A percentile compares a stretch with the other conserved stretches of the same genome.
These are phyloP conservation scores for Brenthis daphne DNA, from an alignment of 2,888 invertebrate genomes.

Conservation along the genomic window DNA sequence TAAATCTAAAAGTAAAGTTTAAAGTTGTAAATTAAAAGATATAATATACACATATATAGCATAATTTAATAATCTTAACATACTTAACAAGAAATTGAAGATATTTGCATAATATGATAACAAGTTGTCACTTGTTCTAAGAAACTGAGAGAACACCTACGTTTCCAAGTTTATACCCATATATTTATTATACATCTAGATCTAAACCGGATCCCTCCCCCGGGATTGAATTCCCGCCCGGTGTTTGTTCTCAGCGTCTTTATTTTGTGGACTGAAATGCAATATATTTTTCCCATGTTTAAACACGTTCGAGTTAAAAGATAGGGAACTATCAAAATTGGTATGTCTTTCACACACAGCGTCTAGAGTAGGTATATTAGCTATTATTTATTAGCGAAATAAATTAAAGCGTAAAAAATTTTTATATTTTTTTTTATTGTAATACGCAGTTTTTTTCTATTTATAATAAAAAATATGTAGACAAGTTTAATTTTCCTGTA, in stretches of 20 bases:
- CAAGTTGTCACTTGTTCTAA: conserved; percentile 20
- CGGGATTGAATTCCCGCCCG: conserved; percentile 49
- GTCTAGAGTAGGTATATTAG: neutral
- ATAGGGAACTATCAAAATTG: conserved; percentile 17
- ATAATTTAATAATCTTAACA: neutral
- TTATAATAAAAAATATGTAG: too few relatives aligned
- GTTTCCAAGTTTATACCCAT: conserved; percentile 40
- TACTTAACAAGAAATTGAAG: neutral
- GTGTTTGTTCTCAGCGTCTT: conserved; percentile 42
- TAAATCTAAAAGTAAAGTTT: too few relatives aligned
- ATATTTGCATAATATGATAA: conserved; percentile 30
- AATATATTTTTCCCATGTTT: conserved; percentile 37
- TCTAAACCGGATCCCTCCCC: conserved; percentile 46
- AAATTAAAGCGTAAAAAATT: too few relatives aligned
- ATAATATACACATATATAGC: neutral
- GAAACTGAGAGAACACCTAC: conserved; percentile 17
- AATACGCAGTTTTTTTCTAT: too few relatives aligned
- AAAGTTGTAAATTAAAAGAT: too few relatives aligned
- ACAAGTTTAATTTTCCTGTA: neutral
- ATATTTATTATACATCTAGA: conserved; percentile 32
- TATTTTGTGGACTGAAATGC: conserved; percentile 40
- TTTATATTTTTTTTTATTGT: too few relatives aligned
- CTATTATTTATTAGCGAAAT: too few relatives aligned
- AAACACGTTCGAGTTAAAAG: conserved; percentile 23
- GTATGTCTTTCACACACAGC: conserved; percentile 8